Conservation (phyloP, 2,888 invertebrate genomes). For the Temnothorax ravouxi region DNA sequence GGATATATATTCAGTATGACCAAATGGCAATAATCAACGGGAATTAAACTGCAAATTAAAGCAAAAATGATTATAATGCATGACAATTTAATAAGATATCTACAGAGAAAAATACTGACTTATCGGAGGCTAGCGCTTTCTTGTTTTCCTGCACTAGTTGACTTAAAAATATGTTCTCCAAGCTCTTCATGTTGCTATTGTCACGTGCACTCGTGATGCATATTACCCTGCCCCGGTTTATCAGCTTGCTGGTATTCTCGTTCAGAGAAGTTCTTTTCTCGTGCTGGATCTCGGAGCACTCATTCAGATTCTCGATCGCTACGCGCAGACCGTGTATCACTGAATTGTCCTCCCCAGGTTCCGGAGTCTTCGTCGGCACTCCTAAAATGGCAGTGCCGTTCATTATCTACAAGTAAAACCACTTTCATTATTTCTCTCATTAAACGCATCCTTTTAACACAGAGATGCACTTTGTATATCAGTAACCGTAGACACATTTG, state of each 20-base stretch:
- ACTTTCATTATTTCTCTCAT: background rate
- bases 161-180: slow-evolving; percentile 95
- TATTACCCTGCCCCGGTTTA: slow-evolving; percentile 93
- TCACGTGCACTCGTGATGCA: slow-evolving; percentile 96
- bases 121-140: slow-evolving; percentile 88
- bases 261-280: slow-evolving; percentile 87
- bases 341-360: slow-evolving; percentile 89
- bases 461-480: background rate
- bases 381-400: slow-evolving; percentile 94
- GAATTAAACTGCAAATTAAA: slow-evolving; percentile 88
- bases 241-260: slow-evolving; percentile 85
- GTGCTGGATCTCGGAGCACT: slow-evolving; percentile 92
- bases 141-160: slow-evolving; percentile 94
- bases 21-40: slow-evolving; percentile 95
- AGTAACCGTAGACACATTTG: background rate
- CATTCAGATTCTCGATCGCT: slow-evolving; percentile 94
- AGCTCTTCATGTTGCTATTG: slow-evolving; percentile 94
- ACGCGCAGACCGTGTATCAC: slow-evolving; percentile 94
- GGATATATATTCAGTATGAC: slow-evolving; percentile 96
- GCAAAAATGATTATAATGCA: background rate
- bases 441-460: background rate
- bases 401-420: slow-evolving; percentile 89
- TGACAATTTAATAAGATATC: background rate
- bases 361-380: slow-evolving; percentile 89
- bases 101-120: slow-evolving; percentile 85